phyloP scores from a whole-genome alignment of 2,888 invertebrate genomes.

The Tenthredo notha region DNA sequence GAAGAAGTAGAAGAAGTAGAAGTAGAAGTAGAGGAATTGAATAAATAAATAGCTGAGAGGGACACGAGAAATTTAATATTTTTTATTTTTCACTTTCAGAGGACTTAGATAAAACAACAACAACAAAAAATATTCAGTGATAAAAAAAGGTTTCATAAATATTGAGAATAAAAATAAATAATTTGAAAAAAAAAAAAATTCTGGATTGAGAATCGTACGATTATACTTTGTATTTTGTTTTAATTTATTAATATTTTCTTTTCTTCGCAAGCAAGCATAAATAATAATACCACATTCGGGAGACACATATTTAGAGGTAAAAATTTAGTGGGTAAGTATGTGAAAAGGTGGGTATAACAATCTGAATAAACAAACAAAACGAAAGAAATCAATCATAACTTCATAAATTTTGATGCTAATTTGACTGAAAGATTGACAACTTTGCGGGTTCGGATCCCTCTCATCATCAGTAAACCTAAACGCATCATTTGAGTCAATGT shows the following conservation, averaged over 20 bases:
- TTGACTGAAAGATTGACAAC: background rate
- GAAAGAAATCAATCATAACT: background rate
- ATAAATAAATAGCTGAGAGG: conserved; percentile 5
- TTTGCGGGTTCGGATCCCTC: background rate
- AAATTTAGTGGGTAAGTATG: background rate
- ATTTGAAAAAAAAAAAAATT: background rate
- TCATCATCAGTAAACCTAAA: background rate
- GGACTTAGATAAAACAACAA: background rate
- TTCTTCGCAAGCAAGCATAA: background rate
- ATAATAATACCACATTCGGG: conserved; percentile 18
- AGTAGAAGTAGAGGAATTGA: background rate
- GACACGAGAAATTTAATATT: background rate
- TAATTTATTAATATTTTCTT: too few relatives aligned
- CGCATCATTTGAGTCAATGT: background rate
- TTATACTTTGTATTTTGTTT: background rate
- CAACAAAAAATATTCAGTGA: background rate
- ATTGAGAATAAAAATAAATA: background rate
- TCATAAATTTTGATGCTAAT: background rate
- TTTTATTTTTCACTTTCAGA: background rate
- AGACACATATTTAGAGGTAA: background rate
- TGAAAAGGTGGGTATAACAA: background rate
- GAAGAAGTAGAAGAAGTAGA: background rate
- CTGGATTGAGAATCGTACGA: background rate
- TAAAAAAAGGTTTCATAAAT: background rate
- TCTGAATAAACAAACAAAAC: background rate